Evolutionary conservation across 2,888 invertebrate species (phyloP), one percentile per base, ranked within the genome.

Genomic region (Dermolepida albohirtum): DNA sequence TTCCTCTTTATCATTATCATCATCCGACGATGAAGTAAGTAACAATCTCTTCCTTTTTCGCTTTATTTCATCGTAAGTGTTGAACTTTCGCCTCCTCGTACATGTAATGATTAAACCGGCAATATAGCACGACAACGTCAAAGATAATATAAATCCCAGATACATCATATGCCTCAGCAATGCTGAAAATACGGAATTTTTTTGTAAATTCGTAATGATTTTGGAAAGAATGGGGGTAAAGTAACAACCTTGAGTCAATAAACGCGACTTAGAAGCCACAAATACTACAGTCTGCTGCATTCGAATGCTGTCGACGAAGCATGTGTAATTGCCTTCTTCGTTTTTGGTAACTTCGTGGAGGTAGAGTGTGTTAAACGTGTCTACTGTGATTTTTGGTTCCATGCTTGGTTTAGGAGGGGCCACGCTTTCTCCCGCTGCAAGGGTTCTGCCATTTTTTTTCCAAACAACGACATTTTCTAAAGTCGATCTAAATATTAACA

Each of bases 241-340:
- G 50, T 41, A 73, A 65, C 62, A 76, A 87, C 87, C 86, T 80
- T 84, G 80, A 34, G 86, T 87, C 50, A 88, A 75, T 54, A 89
- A 74, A 73, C 80, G 83, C 1, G 84, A 82, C 77, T 86, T 87
- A 0, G 85, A 81, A 2, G 86, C 82, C 0, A 89, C 84, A 74
- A 80, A 83, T 43, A 89, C 77, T 67, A 81, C 81, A 66, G 85
- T 82, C 78, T 85, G 85, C 79, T 88, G 84, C 82, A 87, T 85
- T 71, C 82, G 84, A 43, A 83, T 85, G 67, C 88, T 88, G 79
- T 90, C 86, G 6, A 90, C 88, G 67, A 84, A 84, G 78, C 93
- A 93, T 0, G 87, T 87, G 78, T 92, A 93, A 75, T 86, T 86
- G 10, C 92, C 93, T 69, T 88, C 87, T 78, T 92, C 92, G 0